Percentiles rank a stretch among this genome's conserved stretches.
Conservation (phyloP, 2,888 invertebrate species). For the Empis stercorea region DNA sequence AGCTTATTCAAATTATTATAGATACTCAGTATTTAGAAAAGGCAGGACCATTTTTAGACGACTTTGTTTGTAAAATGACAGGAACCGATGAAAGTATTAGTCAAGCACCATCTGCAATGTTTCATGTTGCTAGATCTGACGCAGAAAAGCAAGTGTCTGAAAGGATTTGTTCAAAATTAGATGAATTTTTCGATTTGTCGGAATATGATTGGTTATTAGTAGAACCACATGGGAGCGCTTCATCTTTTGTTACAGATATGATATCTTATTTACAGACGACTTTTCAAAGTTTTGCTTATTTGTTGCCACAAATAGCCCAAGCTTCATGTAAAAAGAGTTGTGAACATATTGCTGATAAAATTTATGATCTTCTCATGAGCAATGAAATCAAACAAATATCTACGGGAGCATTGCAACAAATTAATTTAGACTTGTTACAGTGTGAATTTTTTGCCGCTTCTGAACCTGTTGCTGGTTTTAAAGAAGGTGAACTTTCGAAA, state of each 20-base stretch:
- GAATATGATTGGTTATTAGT: conserved; percentile 85
- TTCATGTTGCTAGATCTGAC: conserved; percentile 66
- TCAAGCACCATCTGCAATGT: conserved; percentile 39
- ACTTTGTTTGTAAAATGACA: conserved; percentile 89
- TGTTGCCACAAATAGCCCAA: conserved; percentile 63
- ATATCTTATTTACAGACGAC: conserved; percentile 87
- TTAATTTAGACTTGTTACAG: conserved; percentile 82
- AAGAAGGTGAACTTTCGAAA: conserved; percentile 72
- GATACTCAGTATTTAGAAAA: conserved; percentile 95
- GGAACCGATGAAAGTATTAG: conserved; percentile 51
- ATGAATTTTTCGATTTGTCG: conserved; percentile 91
- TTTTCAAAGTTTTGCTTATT: conserved; percentile 85
- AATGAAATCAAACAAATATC: conserved; percentile 77
- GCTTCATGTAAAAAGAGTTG: conserved; percentile 79
- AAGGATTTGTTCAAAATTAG: conserved; percentile 82
- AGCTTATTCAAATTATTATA: conserved; percentile 78
- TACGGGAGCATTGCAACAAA: conserved; percentile 79
- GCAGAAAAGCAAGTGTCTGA: conserved; percentile 95
- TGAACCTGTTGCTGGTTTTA: conserved; percentile 82
- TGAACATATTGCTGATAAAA: conserved; percentile 67
- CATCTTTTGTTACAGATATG: conserved; percentile 85
- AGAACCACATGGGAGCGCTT: conserved; percentile 84
- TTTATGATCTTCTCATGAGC: conserved; percentile 58
- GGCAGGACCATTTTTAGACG: conserved; percentile 86
- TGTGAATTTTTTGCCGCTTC: conserved; percentile 97